Evolutionary conservation across 2,888 invertebrate genomes (phyloP).

Genomic region (Apeira syringaria): DNA sequence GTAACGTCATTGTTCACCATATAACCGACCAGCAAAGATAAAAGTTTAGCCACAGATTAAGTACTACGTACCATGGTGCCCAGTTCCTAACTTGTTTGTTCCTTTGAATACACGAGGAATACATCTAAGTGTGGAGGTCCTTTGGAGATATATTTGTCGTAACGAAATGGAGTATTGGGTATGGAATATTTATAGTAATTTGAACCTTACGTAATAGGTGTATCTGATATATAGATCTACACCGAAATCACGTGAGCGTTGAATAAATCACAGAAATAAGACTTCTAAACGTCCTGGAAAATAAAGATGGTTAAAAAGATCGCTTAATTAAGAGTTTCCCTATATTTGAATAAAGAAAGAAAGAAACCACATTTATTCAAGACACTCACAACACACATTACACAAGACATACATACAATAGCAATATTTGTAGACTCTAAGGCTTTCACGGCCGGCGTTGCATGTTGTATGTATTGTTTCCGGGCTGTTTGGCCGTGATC

Average conservation of each 20-base stretch:
- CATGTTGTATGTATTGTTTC: no score
- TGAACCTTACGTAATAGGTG: not conserved
- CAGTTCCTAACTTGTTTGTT: slow-evolving; percentile 14
- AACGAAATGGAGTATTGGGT: not conserved
- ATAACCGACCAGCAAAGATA: slow-evolving; percentile 27
- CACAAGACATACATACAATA: no score
- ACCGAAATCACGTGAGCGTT: not conserved
- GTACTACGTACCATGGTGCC: slow-evolving; percentile 3
- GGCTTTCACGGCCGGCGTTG: no score
- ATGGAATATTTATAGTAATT: not conserved
- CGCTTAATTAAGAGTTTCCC: no score
- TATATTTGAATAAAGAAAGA: no score
- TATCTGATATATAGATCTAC: not conserved
- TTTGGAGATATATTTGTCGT: not conserved
- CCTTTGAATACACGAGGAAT: slow-evolving; percentile 13
- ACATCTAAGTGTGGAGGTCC: slow-evolving; percentile 8
- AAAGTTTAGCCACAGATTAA: slow-evolving; percentile 3
- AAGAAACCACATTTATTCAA: no score
- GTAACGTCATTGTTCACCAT: slow-evolving; percentile 16
- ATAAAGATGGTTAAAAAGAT: no score
- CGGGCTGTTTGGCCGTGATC: no score
- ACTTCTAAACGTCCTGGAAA: no score
- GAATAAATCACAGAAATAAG: no score
- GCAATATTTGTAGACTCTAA: no score
- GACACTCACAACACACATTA: no score